These are phyloP conservation scores for Mycteria americana DNA, from an alignment of 2,797 vertebrate genomes.

Conservation along the genomic window DNA sequence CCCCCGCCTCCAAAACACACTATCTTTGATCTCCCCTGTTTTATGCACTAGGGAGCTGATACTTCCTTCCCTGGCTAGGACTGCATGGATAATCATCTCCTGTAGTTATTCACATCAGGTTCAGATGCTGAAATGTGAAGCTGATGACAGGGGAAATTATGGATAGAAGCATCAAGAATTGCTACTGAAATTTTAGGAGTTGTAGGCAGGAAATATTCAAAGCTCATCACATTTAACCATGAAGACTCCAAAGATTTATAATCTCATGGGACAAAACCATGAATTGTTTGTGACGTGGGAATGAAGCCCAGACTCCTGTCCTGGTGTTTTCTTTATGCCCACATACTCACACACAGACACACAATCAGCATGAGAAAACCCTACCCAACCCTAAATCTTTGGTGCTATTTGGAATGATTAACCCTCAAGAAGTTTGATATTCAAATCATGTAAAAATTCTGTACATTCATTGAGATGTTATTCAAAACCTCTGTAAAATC, in stretches of 20 bases:
- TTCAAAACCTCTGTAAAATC: background rate
- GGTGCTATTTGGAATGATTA: background rate
- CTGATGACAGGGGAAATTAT: background rate
- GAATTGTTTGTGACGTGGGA: background rate
- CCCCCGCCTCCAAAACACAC: background rate
- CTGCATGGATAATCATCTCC: constrained; percentile 1
- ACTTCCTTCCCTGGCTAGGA: background rate
- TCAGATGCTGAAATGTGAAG: background rate
- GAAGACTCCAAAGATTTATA: background rate
- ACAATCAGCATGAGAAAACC: background rate
- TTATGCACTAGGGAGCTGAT: background rate
- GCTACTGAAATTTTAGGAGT: background rate
- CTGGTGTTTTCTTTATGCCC: background rate
- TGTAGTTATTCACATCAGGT: constrained; percentile 9
- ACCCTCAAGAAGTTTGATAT: background rate
- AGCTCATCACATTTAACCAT: background rate
- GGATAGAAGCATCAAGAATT: background rate
- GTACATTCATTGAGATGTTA: background rate
- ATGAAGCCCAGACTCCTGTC: background rate
- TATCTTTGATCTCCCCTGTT: background rate
- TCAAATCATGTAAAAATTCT: background rate
- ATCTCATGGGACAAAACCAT: background rate
- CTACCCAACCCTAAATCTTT: background rate
- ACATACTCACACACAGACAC: background rate
- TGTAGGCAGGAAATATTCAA: background rate